Evolutionary conservation across 2,888 invertebrate species (phyloP).

Genomic region (Axea sp.): DNA sequence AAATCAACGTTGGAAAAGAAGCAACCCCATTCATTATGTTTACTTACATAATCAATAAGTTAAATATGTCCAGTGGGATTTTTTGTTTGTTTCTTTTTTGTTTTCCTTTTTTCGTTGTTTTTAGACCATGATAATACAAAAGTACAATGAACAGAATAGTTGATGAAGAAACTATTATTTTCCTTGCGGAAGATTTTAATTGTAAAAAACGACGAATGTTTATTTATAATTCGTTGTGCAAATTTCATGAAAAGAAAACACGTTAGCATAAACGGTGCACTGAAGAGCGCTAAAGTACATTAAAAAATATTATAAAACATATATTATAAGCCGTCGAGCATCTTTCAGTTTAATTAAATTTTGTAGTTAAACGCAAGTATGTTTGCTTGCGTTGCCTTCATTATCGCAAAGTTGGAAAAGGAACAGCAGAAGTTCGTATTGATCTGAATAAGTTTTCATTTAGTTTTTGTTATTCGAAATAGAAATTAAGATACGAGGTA

Average conservation of each 20-base stretch:
- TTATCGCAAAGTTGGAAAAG: conserved; percentile 1
- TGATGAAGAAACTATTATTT: not conserved
- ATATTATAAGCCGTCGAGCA: not conserved
- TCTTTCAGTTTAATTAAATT: conserved; percentile 22
- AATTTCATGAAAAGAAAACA: conserved; percentile 18
- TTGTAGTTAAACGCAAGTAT: conserved; percentile 5
- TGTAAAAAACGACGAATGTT: too few relatives aligned
- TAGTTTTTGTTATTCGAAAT: not conserved
- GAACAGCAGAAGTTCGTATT: not conserved
- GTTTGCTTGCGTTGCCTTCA: conserved; percentile 1
- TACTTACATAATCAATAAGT: conserved; percentile 21
- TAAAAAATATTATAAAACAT: conserved; percentile 2
- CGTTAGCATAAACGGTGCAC: conserved; percentile 5
- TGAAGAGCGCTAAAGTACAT: conserved; percentile 4
- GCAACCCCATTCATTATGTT: conserved; percentile 14
- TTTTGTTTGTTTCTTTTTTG: too few relatives aligned
- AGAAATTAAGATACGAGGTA: not conserved
- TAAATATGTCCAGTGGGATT: conserved; percentile 21
- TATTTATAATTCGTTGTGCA: conserved; percentile 32
- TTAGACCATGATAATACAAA: too few relatives aligned
- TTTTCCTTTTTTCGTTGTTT: too few relatives aligned
- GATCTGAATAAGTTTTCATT: conserved; percentile 1
- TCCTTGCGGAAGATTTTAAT: conserved; percentile 9
- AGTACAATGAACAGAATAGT: conserved; percentile 14
- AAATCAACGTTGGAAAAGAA: conserved; percentile 17